Evolutionary conservation across 2,797 vertebrate species (phyloP).

Genomic region (Limnodromus scolopaceus): DNA sequence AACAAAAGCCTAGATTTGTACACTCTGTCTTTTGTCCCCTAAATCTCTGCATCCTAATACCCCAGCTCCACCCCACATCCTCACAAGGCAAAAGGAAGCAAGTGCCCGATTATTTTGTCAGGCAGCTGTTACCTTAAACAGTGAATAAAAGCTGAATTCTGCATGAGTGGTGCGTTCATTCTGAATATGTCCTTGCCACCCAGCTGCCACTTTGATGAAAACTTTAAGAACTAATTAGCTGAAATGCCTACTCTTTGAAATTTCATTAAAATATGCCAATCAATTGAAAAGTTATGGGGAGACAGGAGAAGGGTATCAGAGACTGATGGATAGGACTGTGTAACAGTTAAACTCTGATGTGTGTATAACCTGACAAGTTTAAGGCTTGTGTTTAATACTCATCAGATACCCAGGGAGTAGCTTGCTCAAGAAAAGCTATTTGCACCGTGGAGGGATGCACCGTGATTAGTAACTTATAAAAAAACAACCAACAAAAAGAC

Average conservation of each 20-base stretch:
- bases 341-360: background rate
- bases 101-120: background rate
- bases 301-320: background rate
- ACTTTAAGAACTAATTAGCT: background rate
- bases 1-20: background rate
- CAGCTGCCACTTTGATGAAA: background rate
- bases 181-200: background rate
- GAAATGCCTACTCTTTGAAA: background rate
- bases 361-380: background rate
- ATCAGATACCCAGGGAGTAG: background rate
- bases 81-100: background rate
- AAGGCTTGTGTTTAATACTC: background rate
- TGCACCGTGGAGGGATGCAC: background rate
- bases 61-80: background rate
- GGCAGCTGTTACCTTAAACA: background rate
- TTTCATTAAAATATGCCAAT: background rate
- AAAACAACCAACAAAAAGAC: fast-evolving
- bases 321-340: background rate
- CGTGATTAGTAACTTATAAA: background rate
- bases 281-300: background rate
- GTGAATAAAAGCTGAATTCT: background rate
- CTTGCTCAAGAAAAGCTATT: background rate
- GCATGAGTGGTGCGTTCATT: background rate
- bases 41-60: background rate
- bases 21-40: background rate